These are phyloP conservation scores for Tricholaema leucomelas DNA, from an alignment of 2,113 vertebrate genomes.

Conservation along the genomic window DNA sequence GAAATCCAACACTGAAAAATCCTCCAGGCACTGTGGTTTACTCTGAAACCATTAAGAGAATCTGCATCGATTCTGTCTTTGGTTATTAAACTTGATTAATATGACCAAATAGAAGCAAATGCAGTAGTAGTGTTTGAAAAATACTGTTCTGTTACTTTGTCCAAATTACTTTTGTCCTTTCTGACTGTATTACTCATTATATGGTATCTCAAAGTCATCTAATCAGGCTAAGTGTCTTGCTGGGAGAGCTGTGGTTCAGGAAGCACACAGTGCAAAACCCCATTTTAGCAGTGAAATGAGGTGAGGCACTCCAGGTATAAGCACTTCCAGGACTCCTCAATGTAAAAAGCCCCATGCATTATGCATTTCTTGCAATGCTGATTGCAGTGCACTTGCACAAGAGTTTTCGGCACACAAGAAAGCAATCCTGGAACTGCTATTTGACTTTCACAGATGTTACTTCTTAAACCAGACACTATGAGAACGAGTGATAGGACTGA, in stretches of 20 bases:
- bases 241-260: not conserved
- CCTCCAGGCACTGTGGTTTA: not conserved
- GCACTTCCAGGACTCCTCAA: not conserved
- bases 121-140: not conserved
- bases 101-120: not conserved
- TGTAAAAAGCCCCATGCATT: not conserved
- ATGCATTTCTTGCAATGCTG: not conserved
- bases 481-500: not conserved
- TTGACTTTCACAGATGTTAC: not conserved
- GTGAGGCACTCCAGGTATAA: not conserved
- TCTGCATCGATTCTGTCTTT: not conserved
- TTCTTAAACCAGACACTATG: not conserved
- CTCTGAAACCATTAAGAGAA: not conserved
- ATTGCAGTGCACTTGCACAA: not conserved
- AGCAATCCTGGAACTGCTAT: not conserved
- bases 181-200: not conserved
- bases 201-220: constrained; percentile 1
- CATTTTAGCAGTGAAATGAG: not conserved
- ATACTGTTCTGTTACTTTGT: not conserved
- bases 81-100: not conserved
- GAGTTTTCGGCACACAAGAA: not conserved
- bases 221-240: not conserved
- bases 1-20: not conserved
- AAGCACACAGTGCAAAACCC: not conserved
- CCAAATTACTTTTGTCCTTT: constrained; percentile 6